Base-by-base conservation (phyloP, 2,888 invertebrate genomes). In the Ochlodes sylvanus region DNA sequence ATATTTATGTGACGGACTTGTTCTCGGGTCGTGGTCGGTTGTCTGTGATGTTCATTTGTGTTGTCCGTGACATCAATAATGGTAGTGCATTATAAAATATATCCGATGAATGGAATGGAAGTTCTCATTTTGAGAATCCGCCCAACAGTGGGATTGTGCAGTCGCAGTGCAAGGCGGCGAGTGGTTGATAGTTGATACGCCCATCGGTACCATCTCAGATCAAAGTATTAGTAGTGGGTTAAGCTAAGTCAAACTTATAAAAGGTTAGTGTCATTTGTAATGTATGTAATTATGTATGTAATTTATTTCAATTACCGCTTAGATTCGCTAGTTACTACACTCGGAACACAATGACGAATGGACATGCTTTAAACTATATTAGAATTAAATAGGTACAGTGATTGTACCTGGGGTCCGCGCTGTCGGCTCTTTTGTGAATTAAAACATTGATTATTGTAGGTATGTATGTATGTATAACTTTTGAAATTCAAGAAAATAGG, bases 231-330 rank as follows among this genome's bases (percentile, higher is more conserved):
- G 60, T 17, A 32, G 12, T 47, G 27, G 9, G 9, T 17, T 19
- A 19, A 50, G 12, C 50, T 50, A 50, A 50, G 50, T 44, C 32
- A 61, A 34, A 21, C 42, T 15, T 56, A n/a, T 17, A 9, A 60
- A 44, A 63, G 63, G 52, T 54, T 61, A 61, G 61, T 62, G 61
- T 62, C 15, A 32, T 61, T 47, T 34, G 14, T 62, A 19, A 50
- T 17, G n/a, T 2, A 62, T 50, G n/a, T n/a, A n/a, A n/a, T n/a
- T n/a, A n/a, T n/a, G 14, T 14, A 17, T 14, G 27, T 27, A 27
- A 27, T 27, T 27, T 27, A 27, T 38, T 62, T 50, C 38, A 60
- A 60, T 47, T 47, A 61, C 12, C 19, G 38, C 50, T 62, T 62
- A 62, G 61, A 19, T 34, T 50, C 61, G 61, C 61, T 62, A 62